phyloP scores from a whole-genome alignment of 1,140 invertebrate genomes.

The Nasonia longicornis region DNA sequence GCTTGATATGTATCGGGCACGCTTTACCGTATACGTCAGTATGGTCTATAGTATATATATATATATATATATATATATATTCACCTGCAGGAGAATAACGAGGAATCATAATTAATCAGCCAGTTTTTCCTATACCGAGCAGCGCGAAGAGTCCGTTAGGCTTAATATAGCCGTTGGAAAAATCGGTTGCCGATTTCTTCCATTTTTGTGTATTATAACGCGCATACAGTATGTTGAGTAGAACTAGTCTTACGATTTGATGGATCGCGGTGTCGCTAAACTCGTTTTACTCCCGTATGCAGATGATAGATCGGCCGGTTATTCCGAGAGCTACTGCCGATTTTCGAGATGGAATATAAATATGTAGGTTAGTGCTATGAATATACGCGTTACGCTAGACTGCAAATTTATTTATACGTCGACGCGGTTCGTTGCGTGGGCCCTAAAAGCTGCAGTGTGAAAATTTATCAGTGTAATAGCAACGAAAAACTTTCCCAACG shows the following conservation, averaged over 20 bases:
- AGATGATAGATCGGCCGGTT: no score
- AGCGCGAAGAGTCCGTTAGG: slow-evolving; percentile 8
- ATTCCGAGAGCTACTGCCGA: not conserved
- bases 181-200: not conserved
- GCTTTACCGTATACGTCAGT: slow-evolving; percentile 48
- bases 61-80: not conserved
- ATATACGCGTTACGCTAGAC: not conserved
- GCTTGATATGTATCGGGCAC: slow-evolving; percentile 53
- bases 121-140: slow-evolving; percentile 26
- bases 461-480: no score
- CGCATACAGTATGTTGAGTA: no score
- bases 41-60: not conserved
- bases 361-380: not conserved
- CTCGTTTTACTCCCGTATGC: no score
- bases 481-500: no score
- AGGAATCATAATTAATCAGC: slow-evolving; percentile 53
- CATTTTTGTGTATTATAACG: not conserved
- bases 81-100: slow-evolving; percentile 42
- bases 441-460: no score
- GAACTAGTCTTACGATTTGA: no score
- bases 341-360: not conserved
- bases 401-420: not conserved
- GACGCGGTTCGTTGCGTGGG: no score
- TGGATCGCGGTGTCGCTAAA: not conserved
- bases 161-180: not conserved